Base-by-base conservation (phyloP, 2,113 vertebrate species). In the Hirundichthys speculiger region DNA sequence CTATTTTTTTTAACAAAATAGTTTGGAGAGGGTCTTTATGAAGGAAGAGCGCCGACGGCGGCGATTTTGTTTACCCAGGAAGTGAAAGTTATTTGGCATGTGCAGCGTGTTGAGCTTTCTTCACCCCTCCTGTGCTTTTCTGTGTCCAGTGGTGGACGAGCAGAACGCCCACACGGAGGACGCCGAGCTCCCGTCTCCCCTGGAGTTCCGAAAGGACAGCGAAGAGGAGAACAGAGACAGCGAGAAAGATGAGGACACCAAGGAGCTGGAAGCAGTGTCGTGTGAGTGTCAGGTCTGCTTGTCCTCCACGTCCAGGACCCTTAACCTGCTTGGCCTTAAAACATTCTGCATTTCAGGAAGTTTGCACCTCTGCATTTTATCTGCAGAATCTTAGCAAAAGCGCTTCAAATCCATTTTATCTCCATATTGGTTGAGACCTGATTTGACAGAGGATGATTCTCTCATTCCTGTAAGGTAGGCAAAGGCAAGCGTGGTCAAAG, bases 241-340 rank as follows among this genome's bases (percentile, higher is more conserved):
- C 0, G 93, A 95, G 74, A 98, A 96, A 80, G 96, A 97, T 0
- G 95, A 97, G 67, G 95, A 97, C 81, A 92, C 91, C 10, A 98
- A 95, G 79, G 97, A 96, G 16, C 87, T 90, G 52, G 92, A 94
- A 65, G 79, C 90, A 1, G 79, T 91, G 18, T 77, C 92, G 25
- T 84, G 95, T 96, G 71, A 92, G 93, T 89, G 47, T 38, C 25
- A 3, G 7, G n/a, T n/a, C n/a, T n/a, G n/a, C n/a, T n/a, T n/a
- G n/a, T n/a, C n/a, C 34, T 25, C 18, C 5, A 2, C n/a, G n/a
- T 20, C 13, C 24, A 49, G 13, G 9, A 69, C 27, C 41, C 38
- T n/a, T 4, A 15, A 16, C 15, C 6, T n/a, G 2, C n/a, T n/a
- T n/a, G n/a, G n/a, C 14, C 14, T 42, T 42, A 42, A 16, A 2